phyloP scores from a whole-genome alignment of 1,140 invertebrate genomes.

The Phortica variegata region DNA sequence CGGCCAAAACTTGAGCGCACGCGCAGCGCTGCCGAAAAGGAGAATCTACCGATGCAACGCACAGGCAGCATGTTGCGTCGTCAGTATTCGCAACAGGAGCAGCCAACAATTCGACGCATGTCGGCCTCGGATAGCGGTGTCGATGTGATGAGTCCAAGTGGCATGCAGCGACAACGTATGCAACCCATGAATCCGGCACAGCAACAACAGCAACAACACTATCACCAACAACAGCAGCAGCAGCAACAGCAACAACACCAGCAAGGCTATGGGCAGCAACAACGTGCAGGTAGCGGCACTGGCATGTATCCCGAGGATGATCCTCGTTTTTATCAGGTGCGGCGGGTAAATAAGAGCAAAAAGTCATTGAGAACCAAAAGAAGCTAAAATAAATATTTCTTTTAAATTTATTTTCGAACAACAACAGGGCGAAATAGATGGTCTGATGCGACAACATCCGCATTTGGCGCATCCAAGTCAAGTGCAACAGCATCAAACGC shows the following conservation, averaged over 20 bases:
- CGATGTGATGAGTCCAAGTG: constrained; percentile 40
- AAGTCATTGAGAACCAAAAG: background rate
- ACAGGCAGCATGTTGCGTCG: constrained; percentile 75
- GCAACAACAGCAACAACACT: constrained; percentile 35
- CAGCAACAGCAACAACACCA: constrained; percentile 40
- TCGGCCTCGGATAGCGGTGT: constrained; percentile 54
- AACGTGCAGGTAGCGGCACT: constrained; percentile 21
- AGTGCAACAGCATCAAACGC: constrained; percentile 32
- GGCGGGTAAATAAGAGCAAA: background rate
- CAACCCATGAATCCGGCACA: constrained; percentile 38
- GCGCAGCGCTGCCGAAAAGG: constrained; percentile 80
- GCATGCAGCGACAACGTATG: constrained; percentile 31
- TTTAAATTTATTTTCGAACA: background rate
- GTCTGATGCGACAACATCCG: constrained; percentile 72
- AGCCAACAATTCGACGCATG: constrained; percentile 58
- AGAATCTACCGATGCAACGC: constrained; percentile 76
- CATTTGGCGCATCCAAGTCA: constrained; percentile 64
- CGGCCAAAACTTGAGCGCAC: constrained; percentile 80
- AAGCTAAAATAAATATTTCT: background rate
- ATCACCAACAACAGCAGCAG: constrained; percentile 38
- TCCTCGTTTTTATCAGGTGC: constrained; percentile 62
- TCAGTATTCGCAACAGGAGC: constrained; percentile 87
- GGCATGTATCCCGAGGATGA: constrained; percentile 62
- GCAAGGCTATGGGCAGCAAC: constrained; percentile 31
- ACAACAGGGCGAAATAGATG: constrained; percentile 69